These are phyloP conservation scores for Pogonognathellus flavescens DNA, from an alignment of 1,140 invertebrate genomes.

Conservation along the genomic window DNA sequence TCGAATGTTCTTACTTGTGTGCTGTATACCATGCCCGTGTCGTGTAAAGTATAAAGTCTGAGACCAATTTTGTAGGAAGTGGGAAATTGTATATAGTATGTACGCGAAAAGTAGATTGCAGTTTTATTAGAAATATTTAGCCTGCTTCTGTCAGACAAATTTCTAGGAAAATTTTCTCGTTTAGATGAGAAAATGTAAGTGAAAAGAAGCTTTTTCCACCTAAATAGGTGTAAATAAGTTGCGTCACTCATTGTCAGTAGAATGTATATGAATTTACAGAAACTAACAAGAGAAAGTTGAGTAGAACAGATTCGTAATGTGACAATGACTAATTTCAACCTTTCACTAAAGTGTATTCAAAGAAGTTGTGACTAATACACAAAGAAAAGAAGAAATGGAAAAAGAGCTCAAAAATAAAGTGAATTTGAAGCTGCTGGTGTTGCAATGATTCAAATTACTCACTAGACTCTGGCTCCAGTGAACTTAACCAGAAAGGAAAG, in stretches of 20 bases:
- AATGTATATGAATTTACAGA: slow-evolving; percentile 14
- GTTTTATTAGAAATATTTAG: too few relatives aligned
- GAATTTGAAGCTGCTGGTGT: slow-evolving; percentile 23
- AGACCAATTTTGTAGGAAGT: too few relatives aligned
- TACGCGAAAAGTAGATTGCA: neutral
- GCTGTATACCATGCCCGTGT: too few relatives aligned
- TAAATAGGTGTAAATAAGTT: neutral
- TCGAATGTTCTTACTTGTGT: neutral
- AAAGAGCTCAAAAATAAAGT: slow-evolving; percentile 45
- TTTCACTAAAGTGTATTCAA: slow-evolving; percentile 35
- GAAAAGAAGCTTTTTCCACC: too few relatives aligned
- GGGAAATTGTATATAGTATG: too few relatives aligned
- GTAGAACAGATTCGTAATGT: slow-evolving; percentile 29
- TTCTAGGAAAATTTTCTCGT: neutral
- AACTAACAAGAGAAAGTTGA: slow-evolving; percentile 14
- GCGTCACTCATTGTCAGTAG: neutral
- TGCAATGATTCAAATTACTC: slow-evolving; percentile 27
- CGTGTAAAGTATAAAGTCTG: too few relatives aligned
- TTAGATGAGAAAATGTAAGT: too few relatives aligned
- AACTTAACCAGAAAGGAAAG: slow-evolving; percentile 34
- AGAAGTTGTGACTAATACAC: slow-evolving; percentile 30
- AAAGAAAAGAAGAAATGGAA: slow-evolving; percentile 31
- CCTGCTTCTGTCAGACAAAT: too few relatives aligned
- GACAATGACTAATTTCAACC: slow-evolving; percentile 45
- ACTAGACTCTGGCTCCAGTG: neutral